A percentile compares a stretch with the other conserved stretches of the same genome.
These are phyloP conservation scores for Acromyrmex heyeri DNA, from an alignment of 1,140 invertebrate species.

Conservation along the genomic window DNA sequence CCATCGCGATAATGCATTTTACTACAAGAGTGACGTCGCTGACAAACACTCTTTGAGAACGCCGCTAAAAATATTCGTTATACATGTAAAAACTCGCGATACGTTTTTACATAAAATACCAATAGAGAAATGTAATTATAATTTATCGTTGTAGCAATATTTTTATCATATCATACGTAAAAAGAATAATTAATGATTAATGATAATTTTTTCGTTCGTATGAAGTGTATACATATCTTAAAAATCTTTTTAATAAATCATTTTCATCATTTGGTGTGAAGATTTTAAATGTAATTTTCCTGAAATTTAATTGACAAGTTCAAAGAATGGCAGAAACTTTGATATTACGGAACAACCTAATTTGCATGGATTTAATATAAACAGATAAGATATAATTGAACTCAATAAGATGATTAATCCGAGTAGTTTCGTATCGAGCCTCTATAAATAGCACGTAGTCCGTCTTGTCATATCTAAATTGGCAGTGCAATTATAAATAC, in stretches of 20 bases:
- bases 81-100: neutral
- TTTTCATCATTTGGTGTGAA: neutral
- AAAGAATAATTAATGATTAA: neutral
- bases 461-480: constrained; percentile 27
- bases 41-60: neutral
- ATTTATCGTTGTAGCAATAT: neutral
- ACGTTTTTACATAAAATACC: neutral
- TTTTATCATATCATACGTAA: neutral
- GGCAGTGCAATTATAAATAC: constrained; percentile 44
- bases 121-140: neutral
- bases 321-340: neutral
- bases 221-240: neutral
- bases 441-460: constrained; percentile 30
- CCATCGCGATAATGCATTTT: constrained; percentile 42
- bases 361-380: neutral
- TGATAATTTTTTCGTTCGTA: neutral
- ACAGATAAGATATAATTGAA: neutral
- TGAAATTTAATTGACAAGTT: neutral
- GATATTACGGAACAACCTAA: neutral
- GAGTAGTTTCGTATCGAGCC: too few relatives aligned
- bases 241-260: neutral
- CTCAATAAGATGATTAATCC: constrained; percentile 1
- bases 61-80: constrained; percentile 4
- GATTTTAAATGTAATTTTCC: neutral
- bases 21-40: neutral